These are phyloP conservation scores for Oreotrochilus melanogaster DNA, from an alignment of 2,113 vertebrate species.

Conservation along the genomic window DNA sequence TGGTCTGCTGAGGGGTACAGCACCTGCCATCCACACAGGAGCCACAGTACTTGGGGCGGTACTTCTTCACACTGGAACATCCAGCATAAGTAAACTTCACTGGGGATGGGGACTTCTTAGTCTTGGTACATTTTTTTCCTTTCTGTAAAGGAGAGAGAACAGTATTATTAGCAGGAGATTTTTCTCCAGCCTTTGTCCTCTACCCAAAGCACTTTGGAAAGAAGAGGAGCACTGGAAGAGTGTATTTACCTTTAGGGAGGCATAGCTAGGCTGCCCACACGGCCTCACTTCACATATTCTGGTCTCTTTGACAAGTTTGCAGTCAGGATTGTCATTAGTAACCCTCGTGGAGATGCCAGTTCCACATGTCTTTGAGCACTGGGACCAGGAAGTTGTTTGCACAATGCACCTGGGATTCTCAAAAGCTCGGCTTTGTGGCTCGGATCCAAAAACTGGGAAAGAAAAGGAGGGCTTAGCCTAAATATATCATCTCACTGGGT, in stretches of 20 bases:
- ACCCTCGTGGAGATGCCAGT: conserved; percentile 95
- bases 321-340: conserved; percentile 94
- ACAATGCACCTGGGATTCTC: conserved; percentile 92
- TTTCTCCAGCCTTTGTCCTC: neutral
- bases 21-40: conserved; percentile 94
- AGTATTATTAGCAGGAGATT: neutral
- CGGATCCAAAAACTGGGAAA: conserved; percentile 76
- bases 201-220: neutral
- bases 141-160: conserved; percentile 81
- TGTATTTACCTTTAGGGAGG: conserved; percentile 90
- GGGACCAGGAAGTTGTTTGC: conserved; percentile 97
- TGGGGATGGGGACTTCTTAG: conserved; percentile 86
- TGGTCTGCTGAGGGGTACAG: conserved; percentile 93
- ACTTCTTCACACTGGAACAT: conserved; percentile 94
- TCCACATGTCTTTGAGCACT: conserved; percentile 96
- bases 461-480: neutral
- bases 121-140: conserved; percentile 96
- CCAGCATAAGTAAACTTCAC: conserved; percentile 91
- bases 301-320: conserved; percentile 93
- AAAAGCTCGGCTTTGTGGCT: conserved; percentile 84
- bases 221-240: neutral
- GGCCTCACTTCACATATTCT: conserved; percentile 95
- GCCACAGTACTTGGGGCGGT: conserved; percentile 94
- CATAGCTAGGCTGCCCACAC: conserved; percentile 88
- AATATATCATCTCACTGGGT: neutral